Percentiles rank a stretch among this genome's conserved stretches.
Evolutionary conservation across 2,888 invertebrate genomes (phyloP).

Genomic region (Diarsia brunnea): DNA sequence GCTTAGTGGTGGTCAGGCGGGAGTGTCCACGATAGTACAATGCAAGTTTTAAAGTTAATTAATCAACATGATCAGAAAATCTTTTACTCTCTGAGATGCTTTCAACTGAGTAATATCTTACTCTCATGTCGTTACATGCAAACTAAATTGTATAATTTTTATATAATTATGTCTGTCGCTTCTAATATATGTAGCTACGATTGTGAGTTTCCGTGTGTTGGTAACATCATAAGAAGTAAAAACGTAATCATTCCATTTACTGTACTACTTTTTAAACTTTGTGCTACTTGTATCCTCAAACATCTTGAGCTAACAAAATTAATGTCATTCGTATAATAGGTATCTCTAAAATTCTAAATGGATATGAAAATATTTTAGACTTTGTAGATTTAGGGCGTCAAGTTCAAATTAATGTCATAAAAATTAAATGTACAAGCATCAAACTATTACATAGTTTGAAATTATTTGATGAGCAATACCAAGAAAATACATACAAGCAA

Average conservation of each 20-base stretch:
- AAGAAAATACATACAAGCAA: constrained; percentile 80
- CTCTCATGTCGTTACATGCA: background rate
- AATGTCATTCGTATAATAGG: constrained; percentile 42
- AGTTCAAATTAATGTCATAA: constrained; percentile 78
- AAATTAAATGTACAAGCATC: constrained; percentile 76
- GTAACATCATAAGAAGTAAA: constrained; percentile 12
- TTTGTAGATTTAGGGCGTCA: constrained; percentile 73
- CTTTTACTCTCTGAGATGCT: background rate
- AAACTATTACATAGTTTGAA: constrained; percentile 73
- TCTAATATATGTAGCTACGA: constrained; percentile 9
- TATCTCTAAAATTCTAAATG: constrained; percentile 26
- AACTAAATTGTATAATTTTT: constrained; percentile 1
- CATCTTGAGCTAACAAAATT: constrained; percentile 23
- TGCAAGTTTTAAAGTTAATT: background rate
- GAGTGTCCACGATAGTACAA: too few species aligned
- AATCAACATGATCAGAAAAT: constrained; percentile 1
- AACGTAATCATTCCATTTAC: constrained; percentile 30
- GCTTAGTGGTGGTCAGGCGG: too few species aligned
- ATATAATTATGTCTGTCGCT: constrained; percentile 10
- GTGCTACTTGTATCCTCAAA: constrained; percentile 17
- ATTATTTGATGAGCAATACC: constrained; percentile 83
- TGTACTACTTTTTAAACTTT: constrained; percentile 35
- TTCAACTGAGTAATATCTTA: background rate
- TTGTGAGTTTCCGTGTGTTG: constrained; percentile 21
- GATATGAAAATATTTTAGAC: constrained; percentile 67